Conservation (phyloP, 2,797 vertebrate species). For the Spea hammondii region DNA sequence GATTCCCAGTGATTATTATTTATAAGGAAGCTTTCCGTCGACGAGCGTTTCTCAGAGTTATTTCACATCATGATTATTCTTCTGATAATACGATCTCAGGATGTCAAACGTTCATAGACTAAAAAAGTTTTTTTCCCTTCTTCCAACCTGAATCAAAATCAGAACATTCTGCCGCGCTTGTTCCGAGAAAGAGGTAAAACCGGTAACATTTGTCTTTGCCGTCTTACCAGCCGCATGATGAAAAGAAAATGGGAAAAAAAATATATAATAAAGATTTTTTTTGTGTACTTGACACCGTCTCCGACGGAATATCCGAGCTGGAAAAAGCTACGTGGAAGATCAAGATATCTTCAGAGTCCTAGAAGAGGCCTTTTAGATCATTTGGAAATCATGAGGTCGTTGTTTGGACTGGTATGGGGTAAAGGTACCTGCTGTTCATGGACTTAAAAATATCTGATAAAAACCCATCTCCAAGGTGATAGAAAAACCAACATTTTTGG, state of each 20-base stretch:
- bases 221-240: not conserved
- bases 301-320: not conserved
- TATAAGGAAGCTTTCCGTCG: constrained; percentile 13
- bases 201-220: constrained; percentile 15
- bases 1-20: constrained; percentile 2
- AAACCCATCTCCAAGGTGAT: too few relatives aligned
- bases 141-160: constrained; percentile 22
- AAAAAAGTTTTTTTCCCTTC: constrained; percentile 16
- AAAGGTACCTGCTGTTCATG: too few relatives aligned
- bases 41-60: constrained; percentile 10
- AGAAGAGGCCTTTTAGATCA: not conserved
- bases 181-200: constrained; percentile 1
- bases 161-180: constrained; percentile 16
- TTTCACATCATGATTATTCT: constrained; percentile 42
- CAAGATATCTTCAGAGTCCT: not conserved
- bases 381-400: too few relatives aligned
- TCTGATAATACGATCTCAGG: constrained; percentile 18
- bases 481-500: too few relatives aligned
- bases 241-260: not conserved
- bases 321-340: constrained; percentile 4
- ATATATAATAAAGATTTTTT: not conserved
- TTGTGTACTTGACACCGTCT: constrained; percentile 19
- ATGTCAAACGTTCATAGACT: constrained; percentile 39
- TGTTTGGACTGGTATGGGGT: too few relatives aligned
- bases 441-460: too few relatives aligned